Evolutionary conservation across 2,797 vertebrate species (phyloP).

Genomic region (Lacerta bilineata): DNA sequence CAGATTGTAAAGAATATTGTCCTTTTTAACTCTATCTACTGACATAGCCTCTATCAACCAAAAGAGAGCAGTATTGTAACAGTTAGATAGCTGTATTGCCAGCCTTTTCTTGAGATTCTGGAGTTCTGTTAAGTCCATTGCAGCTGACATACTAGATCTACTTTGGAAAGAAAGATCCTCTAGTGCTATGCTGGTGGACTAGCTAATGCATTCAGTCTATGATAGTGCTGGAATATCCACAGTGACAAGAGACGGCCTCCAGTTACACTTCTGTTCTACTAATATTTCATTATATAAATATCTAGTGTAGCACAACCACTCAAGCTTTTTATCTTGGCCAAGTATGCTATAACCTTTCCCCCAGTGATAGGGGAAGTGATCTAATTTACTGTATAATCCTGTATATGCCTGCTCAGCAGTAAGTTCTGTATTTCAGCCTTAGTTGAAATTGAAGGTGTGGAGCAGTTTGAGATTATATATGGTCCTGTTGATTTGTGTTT

Average conservation of each 20-base stretch:
- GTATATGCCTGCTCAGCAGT: neutral
- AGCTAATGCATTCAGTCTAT: conserved; percentile 10
- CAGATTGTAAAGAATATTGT: neutral
- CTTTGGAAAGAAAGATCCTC: conserved; percentile 23
- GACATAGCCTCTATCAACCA: conserved; percentile 9
- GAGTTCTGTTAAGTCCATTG: neutral
- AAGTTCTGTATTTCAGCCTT: neutral
- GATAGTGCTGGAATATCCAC: neutral
- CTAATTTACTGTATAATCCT: conserved; percentile 13
- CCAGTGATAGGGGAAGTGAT: neutral
- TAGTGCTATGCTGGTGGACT: neutral
- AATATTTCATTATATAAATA: conserved; percentile 30
- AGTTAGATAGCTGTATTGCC: conserved; percentile 11
- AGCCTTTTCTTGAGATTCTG: neutral
- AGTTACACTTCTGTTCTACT: conserved; percentile 22
- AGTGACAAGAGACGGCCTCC: conserved; percentile 11
- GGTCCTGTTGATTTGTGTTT: neutral
- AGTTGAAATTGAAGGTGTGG: neutral
- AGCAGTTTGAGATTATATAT: neutral
- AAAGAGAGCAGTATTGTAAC: neutral
- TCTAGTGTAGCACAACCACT: conserved; percentile 14
- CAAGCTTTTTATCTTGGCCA: rapidly evolving
- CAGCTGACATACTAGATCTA: neutral
- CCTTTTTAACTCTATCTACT: neutral
- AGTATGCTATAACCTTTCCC: conserved; percentile 28